These are phyloP conservation scores for Tanaodytes sp. DNA, from an alignment of 2,888 invertebrate genomes.

Conservation along the genomic window DNA sequence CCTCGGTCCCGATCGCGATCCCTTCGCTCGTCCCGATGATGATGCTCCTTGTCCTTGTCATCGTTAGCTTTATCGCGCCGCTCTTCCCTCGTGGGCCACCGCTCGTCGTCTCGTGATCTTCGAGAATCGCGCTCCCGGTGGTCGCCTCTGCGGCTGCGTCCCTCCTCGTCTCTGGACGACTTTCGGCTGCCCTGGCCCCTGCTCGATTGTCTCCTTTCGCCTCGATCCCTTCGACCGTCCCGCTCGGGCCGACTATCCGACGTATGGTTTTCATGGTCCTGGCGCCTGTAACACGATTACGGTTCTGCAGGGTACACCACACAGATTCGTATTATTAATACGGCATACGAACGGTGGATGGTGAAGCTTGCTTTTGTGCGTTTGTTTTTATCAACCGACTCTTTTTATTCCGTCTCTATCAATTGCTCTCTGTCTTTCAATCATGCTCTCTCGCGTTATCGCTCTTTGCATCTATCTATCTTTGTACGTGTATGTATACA, in stretches of 20 bases:
- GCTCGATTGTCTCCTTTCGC: slow-evolving; percentile 59
- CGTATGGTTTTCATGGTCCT: slow-evolving; percentile 66
- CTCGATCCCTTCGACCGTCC: slow-evolving; percentile 59
- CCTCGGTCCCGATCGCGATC: slow-evolving; percentile 64
- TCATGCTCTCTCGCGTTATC: too few species aligned
- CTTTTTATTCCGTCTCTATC: too few species aligned
- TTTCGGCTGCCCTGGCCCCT: slow-evolving; percentile 55
- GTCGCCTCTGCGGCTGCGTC: slow-evolving; percentile 62
- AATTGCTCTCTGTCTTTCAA: too few species aligned
- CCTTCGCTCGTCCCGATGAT: slow-evolving; percentile 66
- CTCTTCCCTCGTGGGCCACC: slow-evolving; percentile 59
- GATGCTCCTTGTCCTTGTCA: slow-evolving; percentile 62
- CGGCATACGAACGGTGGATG: slow-evolving; percentile 48
- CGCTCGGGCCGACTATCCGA: slow-evolving; percentile 62
- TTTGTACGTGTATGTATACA: too few species aligned
- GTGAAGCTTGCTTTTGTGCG: slow-evolving; percentile 41
- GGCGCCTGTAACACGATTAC: slow-evolving; percentile 73
- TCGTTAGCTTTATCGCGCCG: slow-evolving; percentile 63
- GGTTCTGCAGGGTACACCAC: slow-evolving; percentile 73
- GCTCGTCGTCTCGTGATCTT: slow-evolving; percentile 63
- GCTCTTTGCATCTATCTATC: too few species aligned
- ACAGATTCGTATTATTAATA: slow-evolving; percentile 73
- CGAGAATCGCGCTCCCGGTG: slow-evolving; percentile 63
- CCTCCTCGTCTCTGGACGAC: slow-evolving; percentile 64
- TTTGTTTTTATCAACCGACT: slow-evolving; percentile 34